A percentile compares a stretch with the other conserved stretches of the same genome.
These are phyloP conservation scores for Borostomias antarcticus DNA, from an alignment of 2,797 vertebrate genomes.

Conservation along the genomic window DNA sequence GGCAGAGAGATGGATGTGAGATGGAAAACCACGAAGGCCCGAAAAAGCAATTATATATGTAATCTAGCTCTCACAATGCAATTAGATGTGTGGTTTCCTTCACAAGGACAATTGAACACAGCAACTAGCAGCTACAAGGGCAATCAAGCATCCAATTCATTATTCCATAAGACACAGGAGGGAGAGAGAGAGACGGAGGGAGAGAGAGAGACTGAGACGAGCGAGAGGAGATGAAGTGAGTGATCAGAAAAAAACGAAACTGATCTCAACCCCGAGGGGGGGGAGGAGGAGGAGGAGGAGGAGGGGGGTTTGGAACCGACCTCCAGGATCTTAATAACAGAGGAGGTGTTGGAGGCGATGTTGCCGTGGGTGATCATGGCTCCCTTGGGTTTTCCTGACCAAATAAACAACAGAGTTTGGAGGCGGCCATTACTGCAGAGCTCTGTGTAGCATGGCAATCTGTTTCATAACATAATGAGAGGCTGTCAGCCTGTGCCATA, in stretches of 20 bases:
- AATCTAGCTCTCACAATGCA: constrained; percentile 58
- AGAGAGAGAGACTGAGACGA: constrained; percentile 22
- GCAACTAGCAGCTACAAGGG: constrained; percentile 58
- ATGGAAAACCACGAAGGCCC: neutral
- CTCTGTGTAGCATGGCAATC: constrained; percentile 59
- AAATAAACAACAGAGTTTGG: constrained; percentile 68
- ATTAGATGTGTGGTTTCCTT: constrained; percentile 57
- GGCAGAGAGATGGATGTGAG: neutral
- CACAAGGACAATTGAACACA: constrained; percentile 64
- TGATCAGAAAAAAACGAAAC: constrained; percentile 55
- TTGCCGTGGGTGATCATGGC: constrained; percentile 87
- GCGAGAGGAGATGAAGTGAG: constrained; percentile 2
- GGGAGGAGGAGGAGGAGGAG: constrained; percentile 37
- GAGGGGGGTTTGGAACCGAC: constrained; percentile 59
- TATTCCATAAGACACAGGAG: constrained; percentile 70
- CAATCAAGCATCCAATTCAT: constrained; percentile 74
- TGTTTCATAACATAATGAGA: constrained; percentile 61
- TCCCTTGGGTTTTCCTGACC: constrained; percentile 83
- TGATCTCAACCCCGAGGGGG: constrained; percentile 71
- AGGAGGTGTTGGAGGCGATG: constrained; percentile 84
- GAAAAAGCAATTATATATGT: constrained; percentile 17
- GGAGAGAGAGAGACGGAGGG: constrained; percentile 45
- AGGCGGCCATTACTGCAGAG: constrained; percentile 62
- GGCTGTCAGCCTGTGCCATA: constrained; percentile 60
- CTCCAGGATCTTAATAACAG: constrained; percentile 86